phyloP scores from a whole-genome alignment of 2,797 vertebrate species.

The Centropyge bicolor region DNA sequence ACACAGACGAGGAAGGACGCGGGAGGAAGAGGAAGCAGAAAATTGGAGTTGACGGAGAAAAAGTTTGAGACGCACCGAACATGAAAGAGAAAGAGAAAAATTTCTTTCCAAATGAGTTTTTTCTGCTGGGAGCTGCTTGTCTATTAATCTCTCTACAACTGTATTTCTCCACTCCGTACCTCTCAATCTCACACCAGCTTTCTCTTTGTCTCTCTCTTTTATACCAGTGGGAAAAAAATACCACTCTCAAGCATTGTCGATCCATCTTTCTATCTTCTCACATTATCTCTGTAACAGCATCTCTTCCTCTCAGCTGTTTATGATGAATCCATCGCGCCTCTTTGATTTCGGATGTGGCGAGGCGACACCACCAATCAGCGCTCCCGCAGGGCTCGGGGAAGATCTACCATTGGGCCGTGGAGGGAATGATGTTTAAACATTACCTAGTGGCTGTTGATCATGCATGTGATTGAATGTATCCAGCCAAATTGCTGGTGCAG shows the following conservation, averaged over 20 bases:
- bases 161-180: background rate
- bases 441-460: constrained; percentile 46
- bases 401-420: constrained; percentile 32
- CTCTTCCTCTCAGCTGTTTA: constrained; percentile 29
- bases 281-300: constrained; percentile 22
- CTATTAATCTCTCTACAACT: constrained; percentile 3
- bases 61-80: constrained; percentile 15
- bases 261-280: constrained; percentile 21
- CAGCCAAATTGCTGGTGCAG: constrained; percentile 23
- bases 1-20: background rate
- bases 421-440: constrained; percentile 53
- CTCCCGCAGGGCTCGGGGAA: constrained; percentile 12
- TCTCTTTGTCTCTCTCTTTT: background rate
- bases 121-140: constrained; percentile 5
- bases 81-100: constrained; percentile 19
- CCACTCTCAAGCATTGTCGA: background rate
- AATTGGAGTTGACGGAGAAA: constrained; percentile 17
- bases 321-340: constrained; percentile 18
- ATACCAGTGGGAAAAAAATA: background rate
- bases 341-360: constrained; percentile 46
- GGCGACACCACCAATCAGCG: constrained; percentile 30
- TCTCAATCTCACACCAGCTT: background rate
- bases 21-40: constrained; percentile 1
- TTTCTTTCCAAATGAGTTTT: background rate
- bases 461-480: constrained; percentile 35